Percentiles rank a stretch among this genome's conserved stretches.
These are phyloP conservation scores for Lepidonotus clava DNA, from an alignment of 2,888 invertebrate genomes.

Conservation along the genomic window DNA sequence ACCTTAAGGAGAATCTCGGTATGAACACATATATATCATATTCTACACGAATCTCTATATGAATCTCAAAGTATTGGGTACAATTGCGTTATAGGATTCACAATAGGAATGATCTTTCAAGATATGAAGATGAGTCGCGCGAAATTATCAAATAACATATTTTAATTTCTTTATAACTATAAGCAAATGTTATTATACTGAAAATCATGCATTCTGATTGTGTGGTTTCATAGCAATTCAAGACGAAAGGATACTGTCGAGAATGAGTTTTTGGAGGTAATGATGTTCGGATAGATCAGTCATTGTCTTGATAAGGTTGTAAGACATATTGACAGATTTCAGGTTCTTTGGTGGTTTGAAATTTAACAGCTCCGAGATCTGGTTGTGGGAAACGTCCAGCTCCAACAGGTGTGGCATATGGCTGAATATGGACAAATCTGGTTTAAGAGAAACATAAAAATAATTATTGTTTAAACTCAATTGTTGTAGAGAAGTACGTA, in stretches of 20 bases:
- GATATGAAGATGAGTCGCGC: not conserved
- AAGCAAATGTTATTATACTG: not conserved
- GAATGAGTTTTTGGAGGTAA: slow-evolving; percentile 72
- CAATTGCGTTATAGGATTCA: too few species aligned
- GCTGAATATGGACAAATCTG: slow-evolving; percentile 77
- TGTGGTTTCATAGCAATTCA: too few species aligned
- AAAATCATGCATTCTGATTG: too few species aligned
- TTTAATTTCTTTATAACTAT: not conserved
- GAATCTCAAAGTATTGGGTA: too few species aligned
- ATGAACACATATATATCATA: too few species aligned
- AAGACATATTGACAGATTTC: slow-evolving; percentile 77
- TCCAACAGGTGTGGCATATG: slow-evolving; percentile 74
- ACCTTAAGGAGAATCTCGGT: slow-evolving; percentile 53
- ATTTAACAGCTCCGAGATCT: slow-evolving; percentile 74
- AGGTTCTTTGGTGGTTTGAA: slow-evolving; percentile 77
- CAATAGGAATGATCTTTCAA: not conserved
- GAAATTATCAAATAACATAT: too few species aligned
- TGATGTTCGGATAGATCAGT: slow-evolving; percentile 76
- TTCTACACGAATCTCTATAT: too few species aligned
- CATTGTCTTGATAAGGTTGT: slow-evolving; percentile 76
- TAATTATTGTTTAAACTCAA: not conserved
- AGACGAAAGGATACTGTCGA: slow-evolving; percentile 80
- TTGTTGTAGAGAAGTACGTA: not conserved
- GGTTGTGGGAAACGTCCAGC: slow-evolving; percentile 79
- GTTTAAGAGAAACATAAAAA: not conserved